Conservation (phyloP, 2,113 vertebrate species). For the Amblyornis subalaris region DNA sequence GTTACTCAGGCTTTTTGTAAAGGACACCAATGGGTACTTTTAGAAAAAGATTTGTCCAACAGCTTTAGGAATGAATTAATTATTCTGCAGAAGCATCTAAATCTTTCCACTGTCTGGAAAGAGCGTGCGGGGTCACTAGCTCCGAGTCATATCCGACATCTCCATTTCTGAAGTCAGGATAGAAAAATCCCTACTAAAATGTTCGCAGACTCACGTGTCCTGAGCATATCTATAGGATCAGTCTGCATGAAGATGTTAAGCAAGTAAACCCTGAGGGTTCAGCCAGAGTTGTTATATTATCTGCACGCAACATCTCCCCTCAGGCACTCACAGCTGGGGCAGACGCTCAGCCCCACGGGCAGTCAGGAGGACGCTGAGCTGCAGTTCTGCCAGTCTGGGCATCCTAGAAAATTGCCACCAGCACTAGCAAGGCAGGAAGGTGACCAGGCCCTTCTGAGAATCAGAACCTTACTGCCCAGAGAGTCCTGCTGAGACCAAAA, state of each 20-base stretch:
- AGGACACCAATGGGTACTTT: not conserved
- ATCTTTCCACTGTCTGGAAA: not conserved
- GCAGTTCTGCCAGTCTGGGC: not conserved
- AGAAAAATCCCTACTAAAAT: not conserved
- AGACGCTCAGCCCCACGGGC: fast-evolving
- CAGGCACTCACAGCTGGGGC: not conserved
- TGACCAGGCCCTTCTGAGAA: not conserved
- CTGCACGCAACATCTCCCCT: not conserved
- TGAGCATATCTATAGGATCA: not conserved
- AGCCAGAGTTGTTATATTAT: not conserved
- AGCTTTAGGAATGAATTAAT: not conserved
- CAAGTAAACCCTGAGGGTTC: not conserved
- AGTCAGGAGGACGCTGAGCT: not conserved
- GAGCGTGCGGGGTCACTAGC: fast-evolving
- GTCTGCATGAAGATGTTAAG: not conserved
- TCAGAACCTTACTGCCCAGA: not conserved
- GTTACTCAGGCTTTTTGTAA: not conserved
- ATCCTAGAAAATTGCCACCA: fast-evolving
- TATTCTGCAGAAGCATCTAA: not conserved
- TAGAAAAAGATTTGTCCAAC: not conserved
- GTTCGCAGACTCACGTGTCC: not conserved
- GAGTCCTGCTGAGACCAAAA: not conserved
- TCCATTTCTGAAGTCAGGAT: not conserved
- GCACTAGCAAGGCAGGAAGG: not conserved
- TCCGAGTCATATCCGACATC: fast-evolving